A percentile compares a stretch with the other conserved stretches of the same genome.
phyloP scores from a whole-genome alignment of 2,113 vertebrate species.

The Erinaceus europaeus region DNA sequence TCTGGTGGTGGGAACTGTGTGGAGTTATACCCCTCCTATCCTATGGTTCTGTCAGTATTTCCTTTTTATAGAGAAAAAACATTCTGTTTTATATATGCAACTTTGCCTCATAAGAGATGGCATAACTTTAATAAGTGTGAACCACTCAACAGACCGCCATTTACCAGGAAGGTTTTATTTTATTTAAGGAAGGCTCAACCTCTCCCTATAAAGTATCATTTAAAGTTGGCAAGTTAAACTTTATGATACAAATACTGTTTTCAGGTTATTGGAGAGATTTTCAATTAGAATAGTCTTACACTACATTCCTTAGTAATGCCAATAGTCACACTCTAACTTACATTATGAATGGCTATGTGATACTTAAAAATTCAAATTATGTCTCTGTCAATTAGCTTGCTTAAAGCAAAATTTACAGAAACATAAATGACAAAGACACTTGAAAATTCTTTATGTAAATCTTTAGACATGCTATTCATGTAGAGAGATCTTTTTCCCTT shows the following conservation, averaged over 20 bases:
- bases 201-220: neutral
- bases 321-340: conserved; percentile 3
- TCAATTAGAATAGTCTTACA: conserved; percentile 13
- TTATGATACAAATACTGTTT: conserved; percentile 10
- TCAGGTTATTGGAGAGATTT: neutral
- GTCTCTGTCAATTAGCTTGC: neutral
- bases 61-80: too few species aligned
- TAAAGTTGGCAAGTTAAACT: neutral
- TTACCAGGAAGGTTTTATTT: neutral
- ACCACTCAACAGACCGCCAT: neutral
- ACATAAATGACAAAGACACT: neutral
- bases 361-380: neutral
- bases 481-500: neutral
- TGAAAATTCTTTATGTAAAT: neutral
- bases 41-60: too few species aligned
- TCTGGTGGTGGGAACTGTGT: too few species aligned
- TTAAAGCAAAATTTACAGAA: neutral
- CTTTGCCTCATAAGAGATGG: neutral
- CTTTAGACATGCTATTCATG: neutral
- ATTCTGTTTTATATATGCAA: neutral
- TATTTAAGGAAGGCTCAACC: neutral
- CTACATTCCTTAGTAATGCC: neutral
- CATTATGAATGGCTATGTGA: conserved; percentile 30
- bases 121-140: neutral
- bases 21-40: too few species aligned